Base-by-base conservation (phyloP, 2,888 invertebrate species). In the Lutraria lutraria region DNA sequence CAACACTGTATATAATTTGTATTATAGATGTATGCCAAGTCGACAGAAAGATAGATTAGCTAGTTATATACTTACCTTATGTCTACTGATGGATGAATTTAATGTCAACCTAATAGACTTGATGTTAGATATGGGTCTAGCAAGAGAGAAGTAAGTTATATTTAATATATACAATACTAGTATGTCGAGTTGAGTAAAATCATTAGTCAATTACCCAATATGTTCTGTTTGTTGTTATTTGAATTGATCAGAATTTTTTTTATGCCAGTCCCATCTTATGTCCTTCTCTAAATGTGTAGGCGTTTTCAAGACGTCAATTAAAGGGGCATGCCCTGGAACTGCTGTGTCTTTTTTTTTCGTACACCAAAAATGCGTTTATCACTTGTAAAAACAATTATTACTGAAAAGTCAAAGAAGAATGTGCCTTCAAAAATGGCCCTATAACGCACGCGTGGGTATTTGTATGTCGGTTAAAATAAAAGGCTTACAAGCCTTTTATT, bases 61-160 rank as follows among this genome's bases (percentile, higher is more conserved):
- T 53, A 93, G 92, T 4, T 93, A 95, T 84, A 94, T 95, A n/a
- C 83, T 95, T n/a, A 93, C 95, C 12, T 83, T 95, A 19, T 93
- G 94, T 89, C 92, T 95, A 16, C 93, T 93, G 19, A 82, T 95
- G 13, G 95, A 95, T 81, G 93, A 95, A 52, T 95, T 94, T 87
- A 83, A 88, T 21, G 19, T 95, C 21, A 89, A 92, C 34, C 85
- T 93, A 12, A 60, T 79, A 0, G 88, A 89, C 29, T 84, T 95
- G 10, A 89, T 90, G 54, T 83, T 54, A 76, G 95, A 95, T 89
- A 90, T 95, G 54, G 93, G 92, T 81, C 60, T 94, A 12, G 88
- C 93, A 54, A 84, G 82, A 79, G 52, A 53, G 53, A 87, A 76
- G 89, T 89, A 72, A 85, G 89, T 76, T 21, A 16, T 4, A 10